Conservation (phyloP, 1,140 invertebrate species). For the Cryptotermes secundus region DNA sequence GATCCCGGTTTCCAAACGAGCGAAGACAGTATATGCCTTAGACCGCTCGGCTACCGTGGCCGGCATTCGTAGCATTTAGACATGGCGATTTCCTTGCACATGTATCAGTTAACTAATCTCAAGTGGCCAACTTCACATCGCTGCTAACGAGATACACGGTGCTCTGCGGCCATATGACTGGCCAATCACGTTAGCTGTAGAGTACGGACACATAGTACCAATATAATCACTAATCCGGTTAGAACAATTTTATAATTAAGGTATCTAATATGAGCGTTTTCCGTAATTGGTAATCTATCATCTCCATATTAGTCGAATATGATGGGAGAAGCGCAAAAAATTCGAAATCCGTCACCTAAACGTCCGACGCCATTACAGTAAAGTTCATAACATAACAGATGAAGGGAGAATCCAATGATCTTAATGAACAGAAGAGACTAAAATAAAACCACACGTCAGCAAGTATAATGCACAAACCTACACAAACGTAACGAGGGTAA, state of each 20-base stretch:
- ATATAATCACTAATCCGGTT: neutral
- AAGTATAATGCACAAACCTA: too few species aligned
- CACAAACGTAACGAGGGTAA: too few species aligned
- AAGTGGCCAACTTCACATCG: neutral
- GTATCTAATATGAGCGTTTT: slow-evolving; percentile 1
- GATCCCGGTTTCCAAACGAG: too few species aligned
- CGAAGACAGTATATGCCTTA: too few species aligned
- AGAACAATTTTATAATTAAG: slow-evolving; percentile 4
- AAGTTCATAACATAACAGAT: neutral
- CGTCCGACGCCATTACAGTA: neutral
- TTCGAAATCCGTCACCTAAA: neutral
- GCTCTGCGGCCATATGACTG: neutral
- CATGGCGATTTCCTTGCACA: neutral
- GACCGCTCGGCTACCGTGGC: too few species aligned
- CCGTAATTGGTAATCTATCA: slow-evolving; percentile 15
- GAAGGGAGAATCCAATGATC: too few species aligned
- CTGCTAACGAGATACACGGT: neutral
- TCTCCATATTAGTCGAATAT: slow-evolving; percentile 2
- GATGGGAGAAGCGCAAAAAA: neutral
- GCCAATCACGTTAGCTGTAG: neutral
- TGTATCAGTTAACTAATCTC: neutral
- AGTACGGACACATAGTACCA: neutral
- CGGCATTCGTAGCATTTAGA: too few species aligned
- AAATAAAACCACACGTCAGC: too few species aligned
- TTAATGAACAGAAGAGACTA: too few species aligned